Conservation (phyloP, 92 coral and sea anemone genomes). For the Bergia sp. region DNA sequence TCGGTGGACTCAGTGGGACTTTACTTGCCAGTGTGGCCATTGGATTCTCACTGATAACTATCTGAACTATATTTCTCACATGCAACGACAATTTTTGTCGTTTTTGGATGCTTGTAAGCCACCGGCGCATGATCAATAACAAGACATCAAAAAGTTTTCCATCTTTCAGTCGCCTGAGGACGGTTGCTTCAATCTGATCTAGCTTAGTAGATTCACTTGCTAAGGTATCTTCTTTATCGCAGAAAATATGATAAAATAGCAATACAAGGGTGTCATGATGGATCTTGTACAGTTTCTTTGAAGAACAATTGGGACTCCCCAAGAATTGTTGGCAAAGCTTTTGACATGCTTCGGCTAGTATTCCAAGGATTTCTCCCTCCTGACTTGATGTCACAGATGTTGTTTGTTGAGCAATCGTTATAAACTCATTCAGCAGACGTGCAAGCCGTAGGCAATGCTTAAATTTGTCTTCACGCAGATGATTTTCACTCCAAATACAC, state of each 20-base stretch:
- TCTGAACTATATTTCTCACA: slow-evolving; percentile 21
- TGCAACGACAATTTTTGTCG: slow-evolving; percentile 1
- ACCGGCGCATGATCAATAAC: slow-evolving; percentile 1
- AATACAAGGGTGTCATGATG: slow-evolving; percentile 39
- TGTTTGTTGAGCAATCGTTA: slow-evolving; percentile 16
- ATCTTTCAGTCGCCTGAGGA: not conserved
- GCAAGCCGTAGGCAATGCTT: slow-evolving; percentile 60
- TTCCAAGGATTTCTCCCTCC: slow-evolving; percentile 25
- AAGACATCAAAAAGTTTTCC: not conserved
- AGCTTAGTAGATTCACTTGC: not conserved
- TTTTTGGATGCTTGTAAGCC: slow-evolving; percentile 5
- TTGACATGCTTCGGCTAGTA: slow-evolving; percentile 49
- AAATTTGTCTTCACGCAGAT: slow-evolving; percentile 10
- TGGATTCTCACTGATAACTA: slow-evolving; percentile 2
- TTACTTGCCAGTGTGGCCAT: not conserved
- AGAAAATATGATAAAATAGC: slow-evolving; percentile 47
- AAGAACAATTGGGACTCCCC: not conserved
- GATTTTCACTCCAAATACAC: not conserved
- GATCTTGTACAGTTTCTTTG: slow-evolving; percentile 49
- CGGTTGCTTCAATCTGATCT: not conserved
- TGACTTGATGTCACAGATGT: slow-evolving; percentile 27
- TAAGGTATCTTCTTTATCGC: slow-evolving; percentile 15
- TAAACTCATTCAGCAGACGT: slow-evolving; percentile 64
- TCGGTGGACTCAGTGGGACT: not conserved
- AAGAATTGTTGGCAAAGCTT: slow-evolving; percentile 34